A percentile compares a stretch with the other conserved stretches of the same genome.
These are phyloP conservation scores for Psephotus haematonotus DNA, from an alignment of 2,113 vertebrate genomes.

Conservation along the genomic window DNA sequence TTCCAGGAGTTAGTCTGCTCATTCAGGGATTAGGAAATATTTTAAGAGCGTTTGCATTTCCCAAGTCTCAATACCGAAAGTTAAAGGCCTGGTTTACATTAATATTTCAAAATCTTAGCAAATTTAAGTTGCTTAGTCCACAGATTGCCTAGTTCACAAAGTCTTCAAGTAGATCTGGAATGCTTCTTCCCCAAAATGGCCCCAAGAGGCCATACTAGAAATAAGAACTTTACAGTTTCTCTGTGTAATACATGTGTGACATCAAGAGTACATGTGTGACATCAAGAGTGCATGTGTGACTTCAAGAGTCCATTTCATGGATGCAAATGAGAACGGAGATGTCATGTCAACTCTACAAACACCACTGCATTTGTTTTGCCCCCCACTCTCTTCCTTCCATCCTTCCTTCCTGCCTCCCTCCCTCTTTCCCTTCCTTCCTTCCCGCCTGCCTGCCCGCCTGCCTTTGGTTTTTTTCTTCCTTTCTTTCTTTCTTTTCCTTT, in stretches of 20 bases:
- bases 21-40: neutral
- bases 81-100: neutral
- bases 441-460: no score
- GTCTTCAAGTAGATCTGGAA: neutral
- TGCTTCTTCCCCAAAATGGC: neutral
- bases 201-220: neutral
- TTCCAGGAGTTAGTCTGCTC: neutral
- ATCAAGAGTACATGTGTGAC: fast-evolving
- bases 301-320: neutral
- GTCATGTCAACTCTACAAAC: neutral
- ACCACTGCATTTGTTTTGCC: neutral
- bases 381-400: no score
- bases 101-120: neutral
- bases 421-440: neutral
- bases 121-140: neutral
- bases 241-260: fast-evolving
- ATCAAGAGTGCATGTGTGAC: neutral
- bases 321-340: neutral
- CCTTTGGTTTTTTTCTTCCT: neutral
- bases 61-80: neutral
- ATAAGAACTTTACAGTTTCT: neutral
- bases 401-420: no score
- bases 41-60: neutral
- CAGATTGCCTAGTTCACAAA: neutral
- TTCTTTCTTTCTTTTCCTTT: no score